Evolutionary conservation across 2,113 vertebrate species (phyloP).

Genomic region (Cercopithecus mona): DNA sequence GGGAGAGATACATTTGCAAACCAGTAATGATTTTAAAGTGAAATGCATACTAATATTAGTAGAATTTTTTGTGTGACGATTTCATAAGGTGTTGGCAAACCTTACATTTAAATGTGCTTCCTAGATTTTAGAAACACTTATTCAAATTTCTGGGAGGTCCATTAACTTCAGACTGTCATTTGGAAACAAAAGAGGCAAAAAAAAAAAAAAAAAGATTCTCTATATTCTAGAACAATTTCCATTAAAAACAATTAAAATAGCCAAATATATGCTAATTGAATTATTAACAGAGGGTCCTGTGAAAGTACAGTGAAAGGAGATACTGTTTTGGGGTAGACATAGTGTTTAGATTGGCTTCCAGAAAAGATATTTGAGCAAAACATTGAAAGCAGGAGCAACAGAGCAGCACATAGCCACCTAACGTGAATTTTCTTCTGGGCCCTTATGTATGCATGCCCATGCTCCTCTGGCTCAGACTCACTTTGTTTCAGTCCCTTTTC

Average conservation of each 20-base stretch:
- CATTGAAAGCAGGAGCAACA: not conserved
- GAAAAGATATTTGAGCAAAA: not conserved
- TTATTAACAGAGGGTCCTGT: not conserved
- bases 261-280: not conserved
- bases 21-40: not conserved
- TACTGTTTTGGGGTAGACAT: not conserved
- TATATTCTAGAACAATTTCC: not conserved
- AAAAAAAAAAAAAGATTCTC: not conserved
- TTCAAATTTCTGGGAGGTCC: not conserved
- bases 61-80: slow-evolving; percentile 19
- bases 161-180: not conserved
- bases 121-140: not conserved
- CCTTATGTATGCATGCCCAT: not conserved
- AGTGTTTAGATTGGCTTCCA: not conserved
- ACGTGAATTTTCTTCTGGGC: not conserved
- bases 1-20: slow-evolving; percentile 14
- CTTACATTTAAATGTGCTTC: not conserved
- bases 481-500: not conserved
- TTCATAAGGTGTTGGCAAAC: slow-evolving; percentile 36
- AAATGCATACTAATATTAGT: not conserved
- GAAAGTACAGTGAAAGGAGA: not conserved
- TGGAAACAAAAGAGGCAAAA: not conserved
- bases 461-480: not conserved
- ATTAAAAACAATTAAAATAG: slow-evolving; percentile 26
- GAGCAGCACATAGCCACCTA: not conserved